Percentiles rank a stretch among this genome's conserved stretches.
Evolutionary conservation across 2,888 invertebrate genomes (phyloP).

Genomic region (Sinhomidia bicolor): DNA sequence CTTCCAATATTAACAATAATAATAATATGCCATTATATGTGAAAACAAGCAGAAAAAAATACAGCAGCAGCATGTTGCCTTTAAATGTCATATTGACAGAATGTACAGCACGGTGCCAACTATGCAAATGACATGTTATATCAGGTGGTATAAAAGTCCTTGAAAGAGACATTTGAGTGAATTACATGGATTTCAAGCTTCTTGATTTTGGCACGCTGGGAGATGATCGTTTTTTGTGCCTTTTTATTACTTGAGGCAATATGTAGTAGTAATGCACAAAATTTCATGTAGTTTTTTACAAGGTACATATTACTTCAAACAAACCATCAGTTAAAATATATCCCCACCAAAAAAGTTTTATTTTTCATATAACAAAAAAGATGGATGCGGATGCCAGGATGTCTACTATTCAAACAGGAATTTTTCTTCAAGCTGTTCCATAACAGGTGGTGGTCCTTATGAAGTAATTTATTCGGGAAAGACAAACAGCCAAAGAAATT

Average conservation of each 20-base stretch:
- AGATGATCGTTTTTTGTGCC: constrained; percentile 16
- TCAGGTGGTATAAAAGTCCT: constrained; percentile 49
- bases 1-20: background rate
- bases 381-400: constrained; percentile 64
- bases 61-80: constrained; percentile 21
- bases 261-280: too few relatives aligned
- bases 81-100: constrained; percentile 48
- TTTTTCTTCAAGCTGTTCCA: constrained; percentile 69
- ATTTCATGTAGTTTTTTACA: background rate
- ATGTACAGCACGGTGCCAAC: constrained; percentile 34
- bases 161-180: constrained; percentile 72
- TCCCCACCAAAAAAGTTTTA: background rate
- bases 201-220: constrained; percentile 65
- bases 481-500: constrained; percentile 63
- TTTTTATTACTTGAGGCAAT: constrained; percentile 36
- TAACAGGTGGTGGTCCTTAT: constrained; percentile 72
- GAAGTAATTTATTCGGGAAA: constrained; percentile 71
- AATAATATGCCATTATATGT: background rate
- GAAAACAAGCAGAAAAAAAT: constrained; percentile 34
- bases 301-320: too few relatives aligned
- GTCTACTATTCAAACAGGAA: constrained; percentile 67
- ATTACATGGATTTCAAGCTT: constrained; percentile 73
- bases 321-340: too few relatives aligned
- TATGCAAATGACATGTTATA: constrained; percentile 64
- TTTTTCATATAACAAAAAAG: background rate